Base-by-base conservation (phyloP, 2,888 invertebrate genomes). In the Tortricodes alternella region DNA sequence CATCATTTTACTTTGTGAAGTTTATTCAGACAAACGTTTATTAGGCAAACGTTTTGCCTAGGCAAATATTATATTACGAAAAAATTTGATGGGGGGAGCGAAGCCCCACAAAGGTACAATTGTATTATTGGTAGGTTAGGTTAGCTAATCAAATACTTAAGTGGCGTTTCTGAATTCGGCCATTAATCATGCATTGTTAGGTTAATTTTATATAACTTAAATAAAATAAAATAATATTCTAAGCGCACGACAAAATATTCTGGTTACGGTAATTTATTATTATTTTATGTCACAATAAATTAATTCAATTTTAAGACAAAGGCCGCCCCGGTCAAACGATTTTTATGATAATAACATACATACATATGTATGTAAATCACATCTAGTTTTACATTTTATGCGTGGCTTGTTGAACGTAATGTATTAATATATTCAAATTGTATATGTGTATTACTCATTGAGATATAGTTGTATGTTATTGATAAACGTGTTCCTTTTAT, bases 351-450 rank as follows among this genome's bases (percentile, higher is more conserved):
- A 52, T 52, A 34, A 39, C 38, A n/a, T 11, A 46, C 53, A 53
- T 53, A 46, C 46, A 53, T 53, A 53, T 53, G 53, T 46, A 53
- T 53, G 53, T 53, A 46, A 53, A 46, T 53, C 53, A 53, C 29
- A 53, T 46, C 18, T 46, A 38, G 21, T 46, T 38, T 37, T 35
- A 19, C 27, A 23, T 46, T 49, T 38, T 38, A 46, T 38, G 21
- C 13, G 32, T n/a, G 32, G 15, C 46, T 15, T 46, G 37, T 53
- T 53, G 21, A 19, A 39, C 6, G 46, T 53, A 38, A 46, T 46
- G 23, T 39, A 53, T 53, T 53, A 46, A 53, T 23, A 46, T 53
- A 53, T 53, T 46, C 38, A 53, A 53, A 53, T 53, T 11, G 21
- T 23, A 37, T 24, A 41, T 41, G 27, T 43, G 41, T 53, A 46